Evolutionary conservation across 2,113 vertebrate genomes (phyloP).

Genomic region (Hoplias malabaricus): DNA sequence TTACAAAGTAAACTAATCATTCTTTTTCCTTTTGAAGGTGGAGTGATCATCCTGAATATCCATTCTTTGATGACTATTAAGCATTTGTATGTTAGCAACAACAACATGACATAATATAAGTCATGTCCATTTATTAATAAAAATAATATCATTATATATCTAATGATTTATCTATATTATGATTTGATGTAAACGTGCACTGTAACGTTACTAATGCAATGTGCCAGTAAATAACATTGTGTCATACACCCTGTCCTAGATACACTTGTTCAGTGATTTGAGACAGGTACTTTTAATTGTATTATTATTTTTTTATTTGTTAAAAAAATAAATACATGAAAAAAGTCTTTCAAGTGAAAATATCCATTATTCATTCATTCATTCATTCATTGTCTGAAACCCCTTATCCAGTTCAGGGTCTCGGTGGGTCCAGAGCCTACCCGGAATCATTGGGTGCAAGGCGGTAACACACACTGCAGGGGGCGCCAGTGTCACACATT

Average conservation of each 20-base stretch:
- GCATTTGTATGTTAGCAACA: slow-evolving; percentile 13
- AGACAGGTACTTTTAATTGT: background rate
- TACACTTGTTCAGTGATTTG: background rate
- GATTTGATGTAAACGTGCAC: too few relatives aligned
- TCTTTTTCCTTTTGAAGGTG: slow-evolving; percentile 60
- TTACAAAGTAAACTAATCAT: background rate
- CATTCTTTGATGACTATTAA: slow-evolving; percentile 69
- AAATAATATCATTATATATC: background rate
- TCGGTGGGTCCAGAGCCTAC: too few relatives aligned
- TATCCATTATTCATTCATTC: too few relatives aligned
- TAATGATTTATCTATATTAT: background rate
- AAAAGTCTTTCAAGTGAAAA: too few relatives aligned
- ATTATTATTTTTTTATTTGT: background rate
- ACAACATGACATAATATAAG: background rate
- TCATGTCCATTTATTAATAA: background rate
- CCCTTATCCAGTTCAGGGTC: too few relatives aligned
- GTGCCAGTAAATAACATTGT: background rate
- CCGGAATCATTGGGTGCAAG: too few relatives aligned
- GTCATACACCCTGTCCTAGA: background rate
- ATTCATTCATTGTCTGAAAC: too few relatives aligned
- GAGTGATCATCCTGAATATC: slow-evolving; percentile 72
- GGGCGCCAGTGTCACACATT: too few relatives aligned
- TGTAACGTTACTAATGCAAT: too few relatives aligned
- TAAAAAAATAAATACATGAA: background rate
- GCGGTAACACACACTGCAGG: too few relatives aligned